Percentiles rank a stretch among this genome's conserved stretches.
Evolutionary conservation across 92 coral and sea anemone genomes (phyloP).

Genomic region (Phenganax marumi): DNA sequence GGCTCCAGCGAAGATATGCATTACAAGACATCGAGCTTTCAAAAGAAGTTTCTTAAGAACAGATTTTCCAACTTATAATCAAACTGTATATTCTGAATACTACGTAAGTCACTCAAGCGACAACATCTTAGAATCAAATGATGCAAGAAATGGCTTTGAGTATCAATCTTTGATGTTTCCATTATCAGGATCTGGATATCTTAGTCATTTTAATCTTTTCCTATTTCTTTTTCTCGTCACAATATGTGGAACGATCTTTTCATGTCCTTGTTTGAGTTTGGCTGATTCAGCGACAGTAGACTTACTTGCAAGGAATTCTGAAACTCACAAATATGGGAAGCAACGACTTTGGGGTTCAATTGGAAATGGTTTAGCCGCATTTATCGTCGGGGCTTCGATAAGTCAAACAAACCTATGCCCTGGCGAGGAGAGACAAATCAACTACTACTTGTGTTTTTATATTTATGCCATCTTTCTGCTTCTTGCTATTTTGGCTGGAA

Average conservation of each 20-base stretch:
- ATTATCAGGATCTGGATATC: background rate
- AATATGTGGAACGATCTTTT: constrained; percentile 73
- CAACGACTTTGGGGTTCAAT: constrained; percentile 94
- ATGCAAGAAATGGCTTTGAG: constrained; percentile 4
- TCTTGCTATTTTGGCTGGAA: constrained; percentile 73
- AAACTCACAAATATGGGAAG: constrained; percentile 82
- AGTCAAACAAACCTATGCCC: constrained; percentile 71
- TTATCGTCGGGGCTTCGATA: constrained; percentile 85
- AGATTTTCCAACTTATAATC: background rate
- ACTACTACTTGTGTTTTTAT: constrained; percentile 83
- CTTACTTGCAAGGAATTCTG: constrained; percentile 64
- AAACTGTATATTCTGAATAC: background rate
- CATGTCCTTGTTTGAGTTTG: constrained; percentile 88
- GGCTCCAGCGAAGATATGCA: constrained; percentile 73
- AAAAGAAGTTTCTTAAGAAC: background rate
- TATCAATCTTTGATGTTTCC: constrained; percentile 8
- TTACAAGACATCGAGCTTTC: constrained; percentile 1
- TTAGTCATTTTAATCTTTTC: constrained; percentile 63
- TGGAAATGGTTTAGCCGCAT: constrained; percentile 95
- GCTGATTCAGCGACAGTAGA: constrained; percentile 90
- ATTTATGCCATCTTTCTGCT: constrained; percentile 76
- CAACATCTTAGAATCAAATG: constrained; percentile 26
- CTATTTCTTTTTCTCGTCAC: constrained; percentile 72
- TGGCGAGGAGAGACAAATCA: constrained; percentile 66
- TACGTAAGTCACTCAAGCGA: background rate